Percentiles rank a stretch among this genome's conserved stretches.
These are phyloP conservation scores for Stigmatopora nigra DNA, from an alignment of 2,113 vertebrate species.

Conservation along the genomic window DNA sequence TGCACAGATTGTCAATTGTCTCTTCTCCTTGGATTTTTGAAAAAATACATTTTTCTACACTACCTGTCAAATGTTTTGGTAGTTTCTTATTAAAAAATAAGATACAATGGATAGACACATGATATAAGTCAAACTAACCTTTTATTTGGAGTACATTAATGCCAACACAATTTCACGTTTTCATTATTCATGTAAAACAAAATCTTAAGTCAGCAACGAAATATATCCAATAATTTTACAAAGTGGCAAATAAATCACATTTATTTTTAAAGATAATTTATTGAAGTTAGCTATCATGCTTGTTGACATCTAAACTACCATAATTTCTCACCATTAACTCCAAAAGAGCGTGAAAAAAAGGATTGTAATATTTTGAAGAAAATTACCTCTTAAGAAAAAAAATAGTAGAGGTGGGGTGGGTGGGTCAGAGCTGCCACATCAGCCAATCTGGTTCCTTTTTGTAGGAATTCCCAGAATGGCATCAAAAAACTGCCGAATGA, in stretches of 20 bases:
- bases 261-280: not conserved
- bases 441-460: slow-evolving; percentile 77
- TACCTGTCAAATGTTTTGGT: too few species aligned
- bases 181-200: too few species aligned
- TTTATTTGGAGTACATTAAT: too few species aligned
- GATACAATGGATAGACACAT: too few species aligned
- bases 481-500: slow-evolving; percentile 75
- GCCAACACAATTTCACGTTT: too few species aligned
- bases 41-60: not conserved
- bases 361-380: not conserved
- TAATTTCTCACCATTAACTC: not conserved
- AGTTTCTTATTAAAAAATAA: too few species aligned
- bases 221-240: too few species aligned
- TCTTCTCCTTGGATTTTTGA: not conserved
- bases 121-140: too few species aligned
- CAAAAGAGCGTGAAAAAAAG: not conserved
- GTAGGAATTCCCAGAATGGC: slow-evolving; percentile 84
- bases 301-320: not conserved
- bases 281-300: not conserved
- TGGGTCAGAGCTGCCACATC: slow-evolving; percentile 64
- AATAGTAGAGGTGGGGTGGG: not conserved
- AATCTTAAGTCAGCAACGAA: too few species aligned
- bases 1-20: not conserved
- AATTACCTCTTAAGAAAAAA: slow-evolving; percentile 1
- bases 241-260: not conserved